phyloP scores from a whole-genome alignment of 1,140 invertebrate species.

The Tribolium castaneum region DNA sequence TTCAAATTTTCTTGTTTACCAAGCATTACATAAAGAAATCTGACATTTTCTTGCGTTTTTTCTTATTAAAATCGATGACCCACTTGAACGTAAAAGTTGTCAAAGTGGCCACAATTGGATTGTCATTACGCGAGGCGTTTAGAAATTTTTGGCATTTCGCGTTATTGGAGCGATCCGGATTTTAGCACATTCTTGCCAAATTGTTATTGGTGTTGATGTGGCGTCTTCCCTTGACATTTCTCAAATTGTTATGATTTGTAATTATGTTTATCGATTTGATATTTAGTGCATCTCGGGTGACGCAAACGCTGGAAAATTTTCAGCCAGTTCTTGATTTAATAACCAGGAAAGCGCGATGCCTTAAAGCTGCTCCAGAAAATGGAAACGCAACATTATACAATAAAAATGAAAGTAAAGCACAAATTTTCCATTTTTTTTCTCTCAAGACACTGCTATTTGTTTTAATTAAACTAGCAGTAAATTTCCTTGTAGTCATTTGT shows the following conservation, averaged over 20 bases:
- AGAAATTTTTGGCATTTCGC: slow-evolving; percentile 13
- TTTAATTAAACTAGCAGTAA: not conserved
- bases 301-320: not conserved
- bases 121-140: not conserved
- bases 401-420: not conserved
- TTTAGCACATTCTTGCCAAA: not conserved
- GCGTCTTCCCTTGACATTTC: not conserved
- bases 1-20: slow-evolving; percentile 12
- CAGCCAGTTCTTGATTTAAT: not conserved
- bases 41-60: slow-evolving; percentile 2
- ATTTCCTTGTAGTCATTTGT: not conserved
- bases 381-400: not conserved
- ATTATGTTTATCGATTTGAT: not conserved
- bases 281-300: not conserved
- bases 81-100: slow-evolving; percentile 22
- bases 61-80: not conserved
- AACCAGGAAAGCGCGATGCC: not conserved
- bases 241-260: not conserved
- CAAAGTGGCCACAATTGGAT: slow-evolving; percentile 1
- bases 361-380: not conserved
- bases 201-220: not conserved
- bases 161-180: not conserved
- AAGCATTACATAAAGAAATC: not conserved
- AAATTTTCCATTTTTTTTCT: not conserved
- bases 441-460: not conserved